Evolutionary conservation across 2,113 vertebrate genomes (phyloP), one percentile per base, ranked within the genome.

Genomic region (Entosphenus tridentatus): DNA sequence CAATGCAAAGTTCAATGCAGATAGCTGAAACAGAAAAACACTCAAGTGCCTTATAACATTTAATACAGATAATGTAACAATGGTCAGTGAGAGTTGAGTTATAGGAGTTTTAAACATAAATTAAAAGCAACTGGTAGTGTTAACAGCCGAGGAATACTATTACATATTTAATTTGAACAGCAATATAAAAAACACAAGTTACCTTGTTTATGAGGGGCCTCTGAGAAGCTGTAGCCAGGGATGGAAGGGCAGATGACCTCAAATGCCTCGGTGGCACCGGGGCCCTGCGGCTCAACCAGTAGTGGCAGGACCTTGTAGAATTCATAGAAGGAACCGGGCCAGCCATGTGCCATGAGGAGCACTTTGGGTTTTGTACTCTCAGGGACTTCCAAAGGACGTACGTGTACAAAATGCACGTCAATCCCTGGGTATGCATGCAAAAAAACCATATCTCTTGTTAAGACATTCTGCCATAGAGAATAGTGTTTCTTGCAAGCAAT

Each of bases 211-310:
- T 79, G 83, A 2, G 87, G 79, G 2, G 84, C 85, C 69, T 89
- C 86, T 2, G 87, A 91, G 76, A 81, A 91, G 70, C 82, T 84
- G 2, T 88, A 89, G 54, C 87, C 87, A 59, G 87, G 87, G 70
- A 89, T 88, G 67, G 87, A 89, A 3, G 87, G 86, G 69, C 86
- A 89, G 75, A 91, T 81, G 73, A 91, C 77, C 74, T 91, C 86
- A 79, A 91, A 91, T 2, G 73, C 79, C 56, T 84, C 6, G 0
- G 76, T 69, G 57, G 82, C 74, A 57, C 80, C 75, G 0, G 82
- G 80, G 72, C 67, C 77, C 1, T 74, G 72, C 2, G 78, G 80
- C 55, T 84, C 77, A 0, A 82, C 87, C 71, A 91, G 84, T 67
- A 88, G 73, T 11, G 87, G 85, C 2, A 89, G 74, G 70, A 89